Conservation (phyloP, 2,113 vertebrate species). For the Brachypteracias leptosomus region DNA sequence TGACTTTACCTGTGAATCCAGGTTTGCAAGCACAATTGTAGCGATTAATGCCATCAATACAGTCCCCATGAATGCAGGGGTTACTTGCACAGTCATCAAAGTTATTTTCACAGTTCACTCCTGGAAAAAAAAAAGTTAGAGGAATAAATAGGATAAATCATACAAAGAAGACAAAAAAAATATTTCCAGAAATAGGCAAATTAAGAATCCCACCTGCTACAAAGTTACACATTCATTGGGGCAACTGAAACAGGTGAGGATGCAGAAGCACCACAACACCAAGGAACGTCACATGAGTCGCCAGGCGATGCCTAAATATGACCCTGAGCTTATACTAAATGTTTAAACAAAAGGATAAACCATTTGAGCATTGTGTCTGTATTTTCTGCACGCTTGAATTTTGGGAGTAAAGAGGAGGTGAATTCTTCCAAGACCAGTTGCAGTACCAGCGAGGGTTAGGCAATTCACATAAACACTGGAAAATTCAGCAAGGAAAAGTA, state of each 20-base stretch:
- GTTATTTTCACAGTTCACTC: slow-evolving; percentile 91
- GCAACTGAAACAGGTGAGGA: neutral
- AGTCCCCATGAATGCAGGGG: slow-evolving; percentile 86
- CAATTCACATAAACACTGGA: neutral
- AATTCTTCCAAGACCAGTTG: neutral
- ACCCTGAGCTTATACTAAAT: neutral
- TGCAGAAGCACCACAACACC: neutral
- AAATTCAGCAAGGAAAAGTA: neutral
- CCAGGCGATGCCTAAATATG: neutral
- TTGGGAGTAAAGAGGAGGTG: neutral
- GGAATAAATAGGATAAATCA: neutral
- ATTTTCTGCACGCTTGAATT: neutral
- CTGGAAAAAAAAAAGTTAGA: slow-evolving; percentile 63
- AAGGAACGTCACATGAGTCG: neutral
- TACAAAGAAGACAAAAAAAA: neutral
- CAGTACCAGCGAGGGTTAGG: neutral
- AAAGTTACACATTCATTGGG: neutral
- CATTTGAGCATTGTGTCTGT: neutral
- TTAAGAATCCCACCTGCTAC: neutral
- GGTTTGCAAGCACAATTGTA: slow-evolving; percentile 88
- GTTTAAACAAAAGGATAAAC: neutral
- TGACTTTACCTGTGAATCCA: slow-evolving; percentile 87
- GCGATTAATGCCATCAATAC: slow-evolving; percentile 88
- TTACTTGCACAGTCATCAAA: slow-evolving; percentile 89
- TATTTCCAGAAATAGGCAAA: neutral